Conservation (phyloP, 2,888 invertebrate genomes). For the Epinotia bilunana region DNA sequence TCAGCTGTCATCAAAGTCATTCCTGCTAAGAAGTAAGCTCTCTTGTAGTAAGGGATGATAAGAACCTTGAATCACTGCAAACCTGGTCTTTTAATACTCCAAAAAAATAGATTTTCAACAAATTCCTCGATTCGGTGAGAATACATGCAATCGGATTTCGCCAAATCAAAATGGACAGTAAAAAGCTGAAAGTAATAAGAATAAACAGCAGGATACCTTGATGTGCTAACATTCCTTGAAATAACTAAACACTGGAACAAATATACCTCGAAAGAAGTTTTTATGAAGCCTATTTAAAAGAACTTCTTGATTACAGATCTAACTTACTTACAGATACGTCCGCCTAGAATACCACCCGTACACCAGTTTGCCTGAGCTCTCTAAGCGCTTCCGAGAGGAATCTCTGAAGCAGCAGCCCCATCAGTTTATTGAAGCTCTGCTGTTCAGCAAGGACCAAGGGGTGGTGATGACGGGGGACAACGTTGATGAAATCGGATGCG, state of each 20-base stretch:
- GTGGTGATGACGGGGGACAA: slow-evolving; percentile 91
- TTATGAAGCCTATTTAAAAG: not conserved
- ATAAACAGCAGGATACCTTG: too few species aligned
- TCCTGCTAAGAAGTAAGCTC: slow-evolving; percentile 86
- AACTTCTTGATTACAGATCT: not conserved
- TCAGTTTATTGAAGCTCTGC: slow-evolving; percentile 90
- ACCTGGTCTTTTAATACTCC: too few species aligned
- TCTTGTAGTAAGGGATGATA: not conserved
- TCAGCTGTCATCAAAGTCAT: slow-evolving; percentile 90
- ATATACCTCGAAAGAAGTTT: not conserved
- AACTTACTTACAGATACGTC: slow-evolving; percentile 76
- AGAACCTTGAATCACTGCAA: too few species aligned
- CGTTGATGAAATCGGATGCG: slow-evolving; percentile 83
- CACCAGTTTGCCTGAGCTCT: slow-evolving; percentile 80
- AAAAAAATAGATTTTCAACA: not conserved
- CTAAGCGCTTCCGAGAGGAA: slow-evolving; percentile 79
- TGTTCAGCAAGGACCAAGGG: slow-evolving; percentile 86
- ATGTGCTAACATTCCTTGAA: too few species aligned
- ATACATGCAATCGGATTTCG: too few species aligned
- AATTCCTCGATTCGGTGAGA: too few species aligned
- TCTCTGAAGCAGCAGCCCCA: slow-evolving; percentile 78
- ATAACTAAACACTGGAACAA: too few species aligned
- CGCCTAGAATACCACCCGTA: slow-evolving; percentile 88
- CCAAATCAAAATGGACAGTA: too few species aligned
- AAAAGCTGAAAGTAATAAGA: too few species aligned